Conservation (phyloP, 2,113 vertebrate genomes). For the Esox niger region DNA sequence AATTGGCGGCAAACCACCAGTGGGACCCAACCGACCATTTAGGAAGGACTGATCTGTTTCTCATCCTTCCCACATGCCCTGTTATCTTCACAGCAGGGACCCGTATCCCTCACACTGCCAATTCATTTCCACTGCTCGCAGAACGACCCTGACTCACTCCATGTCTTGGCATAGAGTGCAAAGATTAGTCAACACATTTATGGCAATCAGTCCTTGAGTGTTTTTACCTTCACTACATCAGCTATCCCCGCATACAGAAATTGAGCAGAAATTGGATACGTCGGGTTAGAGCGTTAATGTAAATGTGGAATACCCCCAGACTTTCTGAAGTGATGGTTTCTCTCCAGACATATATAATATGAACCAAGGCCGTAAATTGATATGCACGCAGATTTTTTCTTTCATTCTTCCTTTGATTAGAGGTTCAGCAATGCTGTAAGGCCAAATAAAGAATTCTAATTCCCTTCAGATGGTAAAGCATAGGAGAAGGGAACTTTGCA, state of each 20-base stretch:
- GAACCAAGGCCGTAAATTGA: not conserved
- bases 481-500: too few species aligned
- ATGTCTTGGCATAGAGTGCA: slow-evolving; percentile 27
- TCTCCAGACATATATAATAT: too few species aligned
- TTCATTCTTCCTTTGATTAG: not conserved
- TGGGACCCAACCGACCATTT: not conserved
- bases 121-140: slow-evolving; percentile 15
- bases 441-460: too few species aligned
- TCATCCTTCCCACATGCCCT: not conserved
- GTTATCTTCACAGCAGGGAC: slow-evolving; percentile 22
- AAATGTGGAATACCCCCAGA: too few species aligned
- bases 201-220: slow-evolving; percentile 24
- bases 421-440: too few species aligned
- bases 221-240: slow-evolving; percentile 18
- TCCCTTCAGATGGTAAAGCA: too few species aligned
- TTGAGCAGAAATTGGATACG: not conserved
- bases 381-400: not conserved
- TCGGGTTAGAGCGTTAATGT: not conserved
- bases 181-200: slow-evolving; percentile 35
- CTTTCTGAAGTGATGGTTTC: too few species aligned
- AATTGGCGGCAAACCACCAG: not conserved
- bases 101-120: not conserved
- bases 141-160: slow-evolving; percentile 27
- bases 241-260: slow-evolving; percentile 5
- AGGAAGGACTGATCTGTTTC: not conserved